Evolutionary conservation across 2,888 invertebrate species (phyloP).

Genomic region (Hetaerina titia): DNA sequence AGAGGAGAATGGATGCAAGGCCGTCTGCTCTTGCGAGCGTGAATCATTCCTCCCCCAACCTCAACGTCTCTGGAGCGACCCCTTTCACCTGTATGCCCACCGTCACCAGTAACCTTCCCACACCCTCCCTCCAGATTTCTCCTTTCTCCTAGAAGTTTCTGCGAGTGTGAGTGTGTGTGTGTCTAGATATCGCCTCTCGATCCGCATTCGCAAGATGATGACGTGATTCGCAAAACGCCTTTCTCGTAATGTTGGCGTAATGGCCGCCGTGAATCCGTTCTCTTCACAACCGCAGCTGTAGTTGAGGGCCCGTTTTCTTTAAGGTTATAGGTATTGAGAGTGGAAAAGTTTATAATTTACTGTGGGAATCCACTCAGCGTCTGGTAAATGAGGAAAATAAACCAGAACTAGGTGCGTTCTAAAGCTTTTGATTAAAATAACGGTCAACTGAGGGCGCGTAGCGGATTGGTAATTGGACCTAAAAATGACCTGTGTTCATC

Average conservation of each 20-base stretch:
- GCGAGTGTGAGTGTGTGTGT: not conserved
- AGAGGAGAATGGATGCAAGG: not conserved
- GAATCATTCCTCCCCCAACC: not conserved
- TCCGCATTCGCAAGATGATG: not conserved
- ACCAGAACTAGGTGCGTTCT: too few species aligned
- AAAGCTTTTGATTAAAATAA: too few species aligned
- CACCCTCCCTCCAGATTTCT: not conserved
- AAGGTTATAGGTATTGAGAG: too few species aligned
- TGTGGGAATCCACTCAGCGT: too few species aligned
- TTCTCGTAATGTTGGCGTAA: not conserved
- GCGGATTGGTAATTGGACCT: too few species aligned
- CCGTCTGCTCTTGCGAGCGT: not conserved
- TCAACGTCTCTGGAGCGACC: not conserved
- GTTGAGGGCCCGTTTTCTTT: too few species aligned
- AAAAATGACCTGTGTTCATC: too few species aligned
- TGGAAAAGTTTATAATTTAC: too few species aligned
- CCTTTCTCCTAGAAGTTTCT: not conserved
- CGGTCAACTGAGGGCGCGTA: too few species aligned
- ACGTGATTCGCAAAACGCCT: not conserved
- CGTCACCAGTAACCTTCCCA: not conserved
- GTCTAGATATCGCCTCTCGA: not conserved
- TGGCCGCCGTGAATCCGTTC: too few species aligned
- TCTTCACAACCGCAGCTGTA: too few species aligned
- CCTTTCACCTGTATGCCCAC: not conserved
- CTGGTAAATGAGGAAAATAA: too few species aligned